Base-by-base conservation (phyloP, 2,113 vertebrate species). In the Sarotherodon lohbergeri region DNA sequence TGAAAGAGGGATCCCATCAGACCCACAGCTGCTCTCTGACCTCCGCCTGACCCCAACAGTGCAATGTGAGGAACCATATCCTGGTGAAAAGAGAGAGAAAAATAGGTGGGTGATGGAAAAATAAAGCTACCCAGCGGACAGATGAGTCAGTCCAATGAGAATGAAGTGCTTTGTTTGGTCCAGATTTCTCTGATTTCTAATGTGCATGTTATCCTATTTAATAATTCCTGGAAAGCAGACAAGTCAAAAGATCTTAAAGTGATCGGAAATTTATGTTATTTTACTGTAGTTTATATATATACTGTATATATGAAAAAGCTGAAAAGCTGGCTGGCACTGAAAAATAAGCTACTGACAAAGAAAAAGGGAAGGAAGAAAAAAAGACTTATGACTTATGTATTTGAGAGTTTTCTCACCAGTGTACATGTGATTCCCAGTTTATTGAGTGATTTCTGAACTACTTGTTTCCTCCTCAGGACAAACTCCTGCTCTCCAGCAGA, bases 21-120 rank as follows among this genome's bases (percentile, higher is more conserved):
- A 82, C 87, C 86, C 17, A 96, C 89, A 4, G 95, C 93, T 9
- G 96, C 94, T 80, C 96, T 93, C 78, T 96, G 94, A 9, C 95
- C 94, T 3, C 96, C 96, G 2, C 96, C 96, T 1, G 96, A 97
- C 2, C 76, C 92, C 90, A 96, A 17, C 39, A 96, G 43, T 4
- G 95, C 94, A 1, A 97, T 86, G 50, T 93, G 92, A 2, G 96
- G 96, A 6, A 94, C 89, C 2, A 36, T 27, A 4, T 92, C 87
- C 94, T 95, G 54, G 39, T 66, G 41, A 34, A 68, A 6, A 63
- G 5, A 59, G 50, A 79, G 24, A 29, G 71, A 17, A 29, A 29
- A 76, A 76, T 2, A 76, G 22, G 24, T 29, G 24, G 14, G 41
- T 48, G 22, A 17, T 29, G 41, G 41, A 48, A 27, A 46, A 73